Base-by-base conservation (phyloP, 2,113 vertebrate species). In the Sula dactylatra region DNA sequence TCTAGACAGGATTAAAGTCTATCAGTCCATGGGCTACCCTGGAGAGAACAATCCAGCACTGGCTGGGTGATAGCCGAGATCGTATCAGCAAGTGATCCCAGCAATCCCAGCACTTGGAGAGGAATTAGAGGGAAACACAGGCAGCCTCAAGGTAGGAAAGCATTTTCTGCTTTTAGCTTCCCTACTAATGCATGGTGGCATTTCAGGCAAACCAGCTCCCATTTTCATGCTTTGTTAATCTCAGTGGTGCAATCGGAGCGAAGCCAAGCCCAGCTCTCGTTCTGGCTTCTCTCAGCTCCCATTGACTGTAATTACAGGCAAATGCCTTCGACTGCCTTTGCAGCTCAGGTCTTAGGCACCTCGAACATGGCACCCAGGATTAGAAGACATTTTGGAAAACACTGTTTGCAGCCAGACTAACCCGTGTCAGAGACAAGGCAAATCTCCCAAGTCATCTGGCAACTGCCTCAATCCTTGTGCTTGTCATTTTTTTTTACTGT, bases 1-100 rank as follows among this genome's bases (percentile, higher is more conserved):
- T 79, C 73, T 25, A 9, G 61, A 54, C 40, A 79, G 96, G 94
- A 97, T 96, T 93, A 97, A 50, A 81, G 50, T 5, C 91, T 50
- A 83, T 77, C 87, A 58, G 74, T 4, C 50, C 32, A 2, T 4
- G 27, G 58, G 58, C 79, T 65, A 45, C 26, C 73, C 72, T 13
- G 52, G 38, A 5, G 85, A 73, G 82, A 90, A 88, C 49, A 90
- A 76, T 11, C 81, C 82, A 29, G 66, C 16, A 0, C 36, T 49
- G 8, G 64, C 66, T 1, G 64, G 49, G 65, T 3, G 49, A 80
- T 20, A 69, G 78, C 32, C 1, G n/a, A 66, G 88, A 89, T 67
- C 7, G 1, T 47, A 81, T 69, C 93, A 27, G 91, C 9, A 34
- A 61, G 67, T 1, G 7, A 85, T 32, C 32, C 12, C 16, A 16